Evolutionary conservation across 2,888 invertebrate species (phyloP).

Genomic region (Carpatolechia fugitivella): DNA sequence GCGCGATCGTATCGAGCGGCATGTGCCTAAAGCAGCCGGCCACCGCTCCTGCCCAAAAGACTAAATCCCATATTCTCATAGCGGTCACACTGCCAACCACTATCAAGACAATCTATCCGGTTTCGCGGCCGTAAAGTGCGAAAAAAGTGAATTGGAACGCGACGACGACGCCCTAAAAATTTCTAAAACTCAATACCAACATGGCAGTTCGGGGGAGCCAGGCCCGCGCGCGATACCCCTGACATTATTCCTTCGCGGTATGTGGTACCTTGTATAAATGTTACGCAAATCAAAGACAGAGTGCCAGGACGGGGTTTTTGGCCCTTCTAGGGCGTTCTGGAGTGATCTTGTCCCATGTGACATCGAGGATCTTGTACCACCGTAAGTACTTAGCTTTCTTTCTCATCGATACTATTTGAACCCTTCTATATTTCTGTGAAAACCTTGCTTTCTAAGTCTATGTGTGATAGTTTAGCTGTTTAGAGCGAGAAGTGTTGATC

Average conservation of each 20-base stretch:
- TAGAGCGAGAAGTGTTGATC: not conserved
- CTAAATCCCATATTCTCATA: constrained; percentile 70
- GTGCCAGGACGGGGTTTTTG: constrained; percentile 58
- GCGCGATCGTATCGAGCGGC: constrained; percentile 76
- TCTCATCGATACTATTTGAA: not conserved
- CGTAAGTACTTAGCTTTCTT: constrained; percentile 48
- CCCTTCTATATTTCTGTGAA: not conserved
- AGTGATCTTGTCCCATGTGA: constrained; percentile 58
- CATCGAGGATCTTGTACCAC: constrained; percentile 41
- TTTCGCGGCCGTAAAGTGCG: not conserved
- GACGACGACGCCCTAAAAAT: not conserved
- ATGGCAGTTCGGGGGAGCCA: constrained; percentile 66
- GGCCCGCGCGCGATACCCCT: constrained; percentile 51
- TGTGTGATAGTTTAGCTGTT: not conserved
- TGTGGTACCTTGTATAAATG: constrained; percentile 72
- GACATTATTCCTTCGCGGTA: constrained; percentile 50
- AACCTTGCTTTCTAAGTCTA: not conserved
- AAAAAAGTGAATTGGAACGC: not conserved
- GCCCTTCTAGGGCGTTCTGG: constrained; percentile 43
- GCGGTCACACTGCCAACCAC: constrained; percentile 30
- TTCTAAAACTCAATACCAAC: constrained; percentile 54
- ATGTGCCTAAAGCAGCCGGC: constrained; percentile 49
- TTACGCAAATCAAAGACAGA: constrained; percentile 68
- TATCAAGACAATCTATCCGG: not conserved
- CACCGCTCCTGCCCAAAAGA: constrained; percentile 61